Conservation (phyloP, 2,797 vertebrate species). For the Jordanella pulchra region DNA sequence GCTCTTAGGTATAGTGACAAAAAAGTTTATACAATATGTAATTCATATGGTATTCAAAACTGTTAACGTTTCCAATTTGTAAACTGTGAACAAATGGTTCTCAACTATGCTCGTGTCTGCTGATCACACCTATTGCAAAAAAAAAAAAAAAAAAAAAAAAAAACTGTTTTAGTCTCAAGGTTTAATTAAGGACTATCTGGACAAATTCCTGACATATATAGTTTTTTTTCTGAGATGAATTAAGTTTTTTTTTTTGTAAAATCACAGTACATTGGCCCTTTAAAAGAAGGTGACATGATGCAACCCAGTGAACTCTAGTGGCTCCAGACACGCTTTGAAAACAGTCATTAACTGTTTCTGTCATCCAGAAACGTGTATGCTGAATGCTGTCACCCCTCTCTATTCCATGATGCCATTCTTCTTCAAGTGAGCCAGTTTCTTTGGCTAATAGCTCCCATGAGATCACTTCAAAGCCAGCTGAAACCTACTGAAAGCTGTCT, state of each 20-base stretch:
- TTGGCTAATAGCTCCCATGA: slow-evolving; percentile 64
- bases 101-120: too few relatives aligned
- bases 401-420: slow-evolving; percentile 69
- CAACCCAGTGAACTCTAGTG: slow-evolving; percentile 1
- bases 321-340: slow-evolving; percentile 34
- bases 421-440: slow-evolving; percentile 37
- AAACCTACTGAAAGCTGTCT: slow-evolving; percentile 55
- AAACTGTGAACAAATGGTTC: too few relatives aligned
- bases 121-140: too few relatives aligned
- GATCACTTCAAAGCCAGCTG: slow-evolving; percentile 69
- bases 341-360: slow-evolving; percentile 40
- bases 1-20: too few relatives aligned
- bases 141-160: too few relatives aligned
- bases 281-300: neutral
- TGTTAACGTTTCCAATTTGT: too few relatives aligned
- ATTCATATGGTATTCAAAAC: too few relatives aligned
- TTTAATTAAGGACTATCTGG: too few relatives aligned
- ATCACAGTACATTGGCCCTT: neutral
- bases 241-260: neutral
- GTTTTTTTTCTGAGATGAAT: neutral
- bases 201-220: too few relatives aligned
- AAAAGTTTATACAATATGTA: too few relatives aligned
- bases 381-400: slow-evolving; percentile 53
- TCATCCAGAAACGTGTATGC: slow-evolving; percentile 52
- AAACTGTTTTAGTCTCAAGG: too few relatives aligned